Evolutionary conservation across 2,888 invertebrate species (phyloP).

Genomic region (Liopterus haemorrhoidalis): DNA sequence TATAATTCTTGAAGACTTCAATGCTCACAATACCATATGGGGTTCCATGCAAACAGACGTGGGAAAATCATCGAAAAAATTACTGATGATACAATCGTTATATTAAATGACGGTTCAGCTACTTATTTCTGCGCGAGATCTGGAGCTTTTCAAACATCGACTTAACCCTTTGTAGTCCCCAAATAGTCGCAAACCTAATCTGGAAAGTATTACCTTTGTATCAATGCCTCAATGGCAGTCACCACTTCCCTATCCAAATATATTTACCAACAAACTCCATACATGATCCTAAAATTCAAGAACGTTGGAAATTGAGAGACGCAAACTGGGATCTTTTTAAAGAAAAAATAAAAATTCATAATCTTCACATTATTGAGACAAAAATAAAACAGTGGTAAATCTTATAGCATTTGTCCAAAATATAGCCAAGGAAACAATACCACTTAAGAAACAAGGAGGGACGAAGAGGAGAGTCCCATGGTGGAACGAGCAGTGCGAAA

Average conservation of each 20-base stretch:
- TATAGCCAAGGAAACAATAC: background rate
- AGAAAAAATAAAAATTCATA: slow-evolving; percentile 2
- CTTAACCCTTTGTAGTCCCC: slow-evolving; percentile 19
- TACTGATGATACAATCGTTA: slow-evolving; percentile 22
- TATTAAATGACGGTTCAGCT: slow-evolving; percentile 13
- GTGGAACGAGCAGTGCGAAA: background rate
- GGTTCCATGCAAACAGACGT: slow-evolving; percentile 25
- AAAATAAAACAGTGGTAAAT: background rate
- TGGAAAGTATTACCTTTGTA: slow-evolving; percentile 15
- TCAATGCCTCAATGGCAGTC: slow-evolving; percentile 19
- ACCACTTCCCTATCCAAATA: slow-evolving; percentile 27
- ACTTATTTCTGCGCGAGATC: slow-evolving; percentile 28
- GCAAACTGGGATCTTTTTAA: slow-evolving; percentile 2
- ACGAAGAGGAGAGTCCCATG: background rate
- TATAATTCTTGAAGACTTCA: slow-evolving; percentile 33
- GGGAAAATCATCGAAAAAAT: slow-evolving; percentile 28
- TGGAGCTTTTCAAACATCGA: slow-evolving; percentile 24
- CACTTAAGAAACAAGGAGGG: background rate
- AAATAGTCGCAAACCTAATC: slow-evolving; percentile 12
- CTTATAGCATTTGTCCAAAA: background rate
- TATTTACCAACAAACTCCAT: background rate
- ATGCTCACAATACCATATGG: slow-evolving; percentile 28
- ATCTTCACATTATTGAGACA: too few species aligned
- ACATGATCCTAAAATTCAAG: background rate
- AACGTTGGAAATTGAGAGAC: background rate